Conservation (phyloP, 1,140 invertebrate genomes). For the Pantala flavescens region DNA sequence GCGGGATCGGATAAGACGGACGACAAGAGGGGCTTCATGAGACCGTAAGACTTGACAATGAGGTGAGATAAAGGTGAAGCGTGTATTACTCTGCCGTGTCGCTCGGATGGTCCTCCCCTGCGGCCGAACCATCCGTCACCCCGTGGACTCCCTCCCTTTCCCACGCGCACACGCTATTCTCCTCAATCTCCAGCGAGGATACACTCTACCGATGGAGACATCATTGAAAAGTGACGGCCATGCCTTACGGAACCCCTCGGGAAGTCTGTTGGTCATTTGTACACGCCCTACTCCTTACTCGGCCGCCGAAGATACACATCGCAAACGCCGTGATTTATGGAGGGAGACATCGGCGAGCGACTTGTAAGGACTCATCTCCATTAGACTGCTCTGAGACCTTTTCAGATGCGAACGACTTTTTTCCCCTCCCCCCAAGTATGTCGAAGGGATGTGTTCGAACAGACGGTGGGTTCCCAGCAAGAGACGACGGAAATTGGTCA, state of each 20-base stretch:
- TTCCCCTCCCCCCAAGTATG: no score
- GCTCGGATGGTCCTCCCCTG: neutral
- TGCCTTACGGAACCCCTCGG: neutral
- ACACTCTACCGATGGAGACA: neutral
- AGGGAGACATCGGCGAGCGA: neutral
- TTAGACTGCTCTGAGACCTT: neutral
- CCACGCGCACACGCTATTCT: neutral
- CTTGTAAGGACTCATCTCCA: conserved; percentile 5
- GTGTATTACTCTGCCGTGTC: neutral
- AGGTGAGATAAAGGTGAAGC: neutral
- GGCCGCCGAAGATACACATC: conserved; percentile 7
- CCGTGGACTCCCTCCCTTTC: neutral
- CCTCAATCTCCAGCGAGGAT: neutral
- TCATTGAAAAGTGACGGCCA: conserved; percentile 8
- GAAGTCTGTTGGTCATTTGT: conserved; percentile 5
- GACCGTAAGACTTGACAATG: neutral
- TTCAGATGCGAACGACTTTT: no score
- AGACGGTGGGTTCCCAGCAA: no score
- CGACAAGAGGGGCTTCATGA: neutral
- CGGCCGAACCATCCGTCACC: neutral
- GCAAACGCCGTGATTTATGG: conserved; percentile 1
- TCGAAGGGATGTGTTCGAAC: no score
- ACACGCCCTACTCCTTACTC: neutral
- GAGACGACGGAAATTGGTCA: no score
- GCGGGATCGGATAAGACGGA: neutral